Conservation (phyloP, 2,888 invertebrate genomes). For the Cerastis rubricosa region DNA sequence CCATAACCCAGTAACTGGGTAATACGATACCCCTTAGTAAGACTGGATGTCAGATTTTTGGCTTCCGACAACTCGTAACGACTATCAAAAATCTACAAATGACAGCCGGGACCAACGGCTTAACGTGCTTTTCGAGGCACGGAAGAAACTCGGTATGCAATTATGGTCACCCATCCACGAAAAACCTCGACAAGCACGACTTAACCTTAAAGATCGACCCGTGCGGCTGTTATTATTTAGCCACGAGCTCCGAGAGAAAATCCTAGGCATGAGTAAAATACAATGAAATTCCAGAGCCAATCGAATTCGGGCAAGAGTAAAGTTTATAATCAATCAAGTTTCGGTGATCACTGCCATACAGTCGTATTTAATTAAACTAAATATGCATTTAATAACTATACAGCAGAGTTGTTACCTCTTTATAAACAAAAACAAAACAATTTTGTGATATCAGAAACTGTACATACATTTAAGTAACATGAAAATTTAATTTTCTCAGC, state of each 20-base stretch:
- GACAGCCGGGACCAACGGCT: too few relatives aligned
- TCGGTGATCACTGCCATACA: not conserved
- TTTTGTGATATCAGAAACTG: slow-evolving; percentile 4
- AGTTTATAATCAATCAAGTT: not conserved
- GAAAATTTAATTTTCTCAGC: slow-evolving; percentile 64
- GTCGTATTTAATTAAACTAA: not conserved
- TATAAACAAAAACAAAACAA: not conserved
- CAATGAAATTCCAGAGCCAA: not conserved
- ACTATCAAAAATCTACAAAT: too few relatives aligned
- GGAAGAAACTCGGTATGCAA: too few relatives aligned
- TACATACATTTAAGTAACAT: slow-evolving; percentile 33
- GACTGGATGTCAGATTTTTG: too few relatives aligned
- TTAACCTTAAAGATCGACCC: too few relatives aligned
- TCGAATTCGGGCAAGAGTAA: not conserved
- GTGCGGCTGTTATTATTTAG: too few relatives aligned
- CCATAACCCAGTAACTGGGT: too few relatives aligned
- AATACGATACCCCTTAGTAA: too few relatives aligned
- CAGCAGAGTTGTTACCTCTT: not conserved
- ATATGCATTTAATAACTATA: not conserved
- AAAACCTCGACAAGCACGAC: too few relatives aligned
- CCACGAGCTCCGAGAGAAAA: not conserved
- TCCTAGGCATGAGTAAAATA: not conserved
- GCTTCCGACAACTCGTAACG: too few relatives aligned
- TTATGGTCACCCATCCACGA: too few relatives aligned
- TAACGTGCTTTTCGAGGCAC: too few relatives aligned